Base-by-base conservation (phyloP, 2,113 vertebrate genomes). In the Sturnus vulgaris region DNA sequence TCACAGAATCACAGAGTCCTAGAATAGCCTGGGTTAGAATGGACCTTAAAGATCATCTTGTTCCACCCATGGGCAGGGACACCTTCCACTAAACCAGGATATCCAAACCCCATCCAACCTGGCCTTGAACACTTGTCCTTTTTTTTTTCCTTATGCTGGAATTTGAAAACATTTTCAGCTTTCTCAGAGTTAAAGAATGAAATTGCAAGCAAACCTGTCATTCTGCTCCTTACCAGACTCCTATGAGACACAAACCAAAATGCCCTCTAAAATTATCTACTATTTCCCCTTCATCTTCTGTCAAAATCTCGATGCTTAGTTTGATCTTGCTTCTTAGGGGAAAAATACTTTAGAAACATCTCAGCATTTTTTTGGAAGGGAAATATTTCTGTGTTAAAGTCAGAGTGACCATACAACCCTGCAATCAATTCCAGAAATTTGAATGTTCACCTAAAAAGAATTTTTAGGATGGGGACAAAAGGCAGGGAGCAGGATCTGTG, bases 71-170 rank as follows among this genome's bases (percentile, higher is more conserved):
- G 37, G 15, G 8, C 10, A 50, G 23, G 28, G 28, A 30, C 37
- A 42, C 3, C 8, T 49, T 49, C 10, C 31, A 42, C 25, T 20
- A 42, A 30, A 10, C 4, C 47, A 55, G 40, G 17, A 1, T 69
- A 33, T 53, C 11, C 17, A 69, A 47, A 31, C 5, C 12, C 20
- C 25, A 27, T 40, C 40, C 9, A 27, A 12, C 35, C 31, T 33
- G 3, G 15, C 31, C 35, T 33, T 37, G 56, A 18, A 50, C 27
- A 28, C 2, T 49, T 52, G 2, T 10, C 8, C 4, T 12, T 35
- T 13, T 24, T 37, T 44, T 11, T 13, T 4, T 0, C 5, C 5
- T 81, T 53, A 3, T 3, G 1, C 3, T 49, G 21, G 9, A 31
- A 70, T 70, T 66, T 73, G 27, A 28, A 66, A 82, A 40, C 18